Base-by-base conservation (phyloP, 2,888 invertebrate species). In the Ectemnius cavifrons region DNA sequence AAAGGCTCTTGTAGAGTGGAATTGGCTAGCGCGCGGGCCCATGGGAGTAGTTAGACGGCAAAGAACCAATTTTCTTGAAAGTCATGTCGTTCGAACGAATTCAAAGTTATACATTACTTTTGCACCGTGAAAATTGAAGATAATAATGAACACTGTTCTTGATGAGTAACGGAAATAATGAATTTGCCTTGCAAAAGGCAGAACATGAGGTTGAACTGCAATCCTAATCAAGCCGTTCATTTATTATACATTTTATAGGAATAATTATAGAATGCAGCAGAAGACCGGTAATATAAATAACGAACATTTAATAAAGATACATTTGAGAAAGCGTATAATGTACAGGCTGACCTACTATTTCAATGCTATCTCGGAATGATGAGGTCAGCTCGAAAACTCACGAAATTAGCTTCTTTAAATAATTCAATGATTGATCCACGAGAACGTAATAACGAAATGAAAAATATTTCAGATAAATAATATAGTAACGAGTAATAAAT, bases 311-410 rank as follows among this genome's bases (percentile, higher is more conserved):
- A 63, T 27, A 63, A 16, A 67, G 56, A 64, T 60, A 71, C 63
- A 49, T 63, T 47, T 28, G 62, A 52, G 67, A 62, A 67, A 67
- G 62, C 45, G 13, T 4, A n/a, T 45, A 69, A 14, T 18, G 68
- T 13, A 45, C 18, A 23, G 16, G 16, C 18, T 45, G 52, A 56
- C 61, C 37, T 60, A 62, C 45, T 49, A 37, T 45, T 14, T 16
- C 14, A 59, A 49, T 63, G 46, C 57, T 20, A 56, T 16, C 46
- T 46, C 45, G 47, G 63, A 56, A 63, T 68, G 18, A 8, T 56
- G 57, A 67, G 67, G 49, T 67, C 20, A 60, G 3, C 56, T 8
- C 28, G 47, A 23, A 14, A 61, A 46, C 11, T 61, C 16, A 46
- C 13, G 2, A 18, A 49, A 59, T 67, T 60, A 23, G 23, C 27